Base-by-base conservation (phyloP, 1,140 invertebrate species). In the Leucophenga varia region DNA sequence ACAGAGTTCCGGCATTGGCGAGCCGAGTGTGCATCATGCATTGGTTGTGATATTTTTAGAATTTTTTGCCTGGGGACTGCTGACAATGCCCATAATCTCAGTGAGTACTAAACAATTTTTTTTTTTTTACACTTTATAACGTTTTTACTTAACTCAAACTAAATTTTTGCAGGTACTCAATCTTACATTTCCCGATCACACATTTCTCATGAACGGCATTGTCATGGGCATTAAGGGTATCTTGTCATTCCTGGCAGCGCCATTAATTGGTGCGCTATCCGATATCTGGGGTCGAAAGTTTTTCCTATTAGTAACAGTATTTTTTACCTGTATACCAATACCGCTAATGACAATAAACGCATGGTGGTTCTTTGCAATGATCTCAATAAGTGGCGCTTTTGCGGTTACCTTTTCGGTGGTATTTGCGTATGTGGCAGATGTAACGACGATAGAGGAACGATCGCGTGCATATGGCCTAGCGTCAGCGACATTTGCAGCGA, bases 321-420 rank as follows among this genome's bases (percentile, higher is more conserved):
- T 98, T 77, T 99, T 98, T 79, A 99, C 97, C 4, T 99, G 97
- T 80, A 89, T 93, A 52, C 97, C 97, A 30, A 99, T 99, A 73
- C 97, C 97, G 41, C 82, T 99, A 41, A 98, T 99, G 92, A 95
- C 91, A 71, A 90, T 99, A 68, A 98, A 97, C 80, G 95, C 95
- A 39, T 98, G 94, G 93, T 99, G 96, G 96, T 99, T 99, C 78
- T 99, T 99, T 80, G 95, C 95, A 38, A 95, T 98, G 89, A 96
- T 99, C 78, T 96, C 93, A 61, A 94, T 99, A 74, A 97, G 93
- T 54, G 97, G 97, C 47, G 88, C 98, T 49, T 99, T 99, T 79
- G 93, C 97, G 41, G 97, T 98, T 40, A 99, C 97, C 34, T 99
- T 99, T 77, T 95, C 91, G 41, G 95, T 99, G 47, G 95, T 99